Evolutionary conservation across 2,888 invertebrate species (phyloP), one percentile per base, ranked within the genome.

Genomic region (Quadroppia sp.): DNA sequence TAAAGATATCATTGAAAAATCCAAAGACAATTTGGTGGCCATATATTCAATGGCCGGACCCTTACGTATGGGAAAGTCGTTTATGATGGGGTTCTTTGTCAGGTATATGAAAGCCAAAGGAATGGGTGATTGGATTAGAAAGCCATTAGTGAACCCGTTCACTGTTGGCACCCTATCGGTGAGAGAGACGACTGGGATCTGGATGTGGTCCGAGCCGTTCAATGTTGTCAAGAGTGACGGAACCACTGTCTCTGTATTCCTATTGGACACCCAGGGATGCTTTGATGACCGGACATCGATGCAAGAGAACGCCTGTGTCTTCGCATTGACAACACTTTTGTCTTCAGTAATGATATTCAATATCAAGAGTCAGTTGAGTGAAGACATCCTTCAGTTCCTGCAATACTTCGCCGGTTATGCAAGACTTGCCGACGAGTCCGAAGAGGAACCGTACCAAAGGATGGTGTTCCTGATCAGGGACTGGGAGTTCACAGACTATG

Each of bases 241-340:
- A n/a, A 71, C 75, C 71, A 75, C 77, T 67, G 88, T 94, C 74
- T 94, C 91, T 75, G 88, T 96, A 45, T 86, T 96, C 77, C 84
- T 98, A 79, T 88, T 97, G 87, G 97, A 97, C 83, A 97, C n/a
- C 3, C 85, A 61, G 61, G 53, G 53, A 23, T 92, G 96, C 30
- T 99, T 98, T 86, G 98, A 98, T 85, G 94, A 93, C 82, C 91
- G 94, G 85, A 94, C 94, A 74, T 99, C 98, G 1, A 96, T 98
- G 15, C 89, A 92, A 77, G 97, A 99, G 84, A 95, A 95, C 85
- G 98, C 98, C 36, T 98, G 96, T 1, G 93, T 99, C 72, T 98
- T 98, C 85, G 98, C 98, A 0, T 86, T 99, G 23, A 96, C 95
- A 83, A 97, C 98, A 64, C 96, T 98, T 96, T 85, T 97, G 76